Conservation (phyloP, 2,888 invertebrate species). For the Didymodactylos carnosus region DNA sequence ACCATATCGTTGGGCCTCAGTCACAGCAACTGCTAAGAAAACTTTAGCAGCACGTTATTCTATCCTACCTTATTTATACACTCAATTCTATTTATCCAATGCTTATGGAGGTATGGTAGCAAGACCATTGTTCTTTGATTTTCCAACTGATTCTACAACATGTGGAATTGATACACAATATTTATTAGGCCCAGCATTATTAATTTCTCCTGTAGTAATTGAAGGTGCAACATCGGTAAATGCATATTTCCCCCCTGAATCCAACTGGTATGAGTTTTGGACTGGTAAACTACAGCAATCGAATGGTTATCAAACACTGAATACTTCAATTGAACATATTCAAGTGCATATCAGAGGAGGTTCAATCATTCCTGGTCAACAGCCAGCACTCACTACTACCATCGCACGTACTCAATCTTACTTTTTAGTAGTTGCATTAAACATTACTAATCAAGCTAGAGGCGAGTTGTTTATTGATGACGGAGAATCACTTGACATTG, state of each 20-base stretch:
- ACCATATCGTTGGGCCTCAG: too few species aligned
- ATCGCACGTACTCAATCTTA: slow-evolving; percentile 1
- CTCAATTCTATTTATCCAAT: background rate
- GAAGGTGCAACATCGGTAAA: too few species aligned
- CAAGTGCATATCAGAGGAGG: slow-evolving; percentile 8
- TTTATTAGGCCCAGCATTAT: background rate
- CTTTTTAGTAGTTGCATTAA: background rate
- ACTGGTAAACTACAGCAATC: background rate
- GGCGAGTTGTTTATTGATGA: background rate
- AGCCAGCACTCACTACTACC: background rate
- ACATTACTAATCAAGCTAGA: background rate
- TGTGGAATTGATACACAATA: slow-evolving; percentile 4
- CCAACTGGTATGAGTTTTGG: slow-evolving; percentile 7
- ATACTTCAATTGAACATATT: slow-evolving; percentile 4
- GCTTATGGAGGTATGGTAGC: slow-evolving; percentile 1
- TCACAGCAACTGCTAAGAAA: too few species aligned
- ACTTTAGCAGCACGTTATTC: slow-evolving; percentile 3
- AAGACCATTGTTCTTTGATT: slow-evolving; percentile 6
- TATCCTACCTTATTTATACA: slow-evolving; percentile 4
- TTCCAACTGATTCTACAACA: background rate
- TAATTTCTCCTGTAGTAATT: slow-evolving; percentile 1
- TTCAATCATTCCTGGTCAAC: background rate
- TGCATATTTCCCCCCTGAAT: background rate
- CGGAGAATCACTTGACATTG: background rate
- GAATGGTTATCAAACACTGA: background rate